phyloP scores from a whole-genome alignment of 1,140 invertebrate species.

The Calosoma granatense region DNA sequence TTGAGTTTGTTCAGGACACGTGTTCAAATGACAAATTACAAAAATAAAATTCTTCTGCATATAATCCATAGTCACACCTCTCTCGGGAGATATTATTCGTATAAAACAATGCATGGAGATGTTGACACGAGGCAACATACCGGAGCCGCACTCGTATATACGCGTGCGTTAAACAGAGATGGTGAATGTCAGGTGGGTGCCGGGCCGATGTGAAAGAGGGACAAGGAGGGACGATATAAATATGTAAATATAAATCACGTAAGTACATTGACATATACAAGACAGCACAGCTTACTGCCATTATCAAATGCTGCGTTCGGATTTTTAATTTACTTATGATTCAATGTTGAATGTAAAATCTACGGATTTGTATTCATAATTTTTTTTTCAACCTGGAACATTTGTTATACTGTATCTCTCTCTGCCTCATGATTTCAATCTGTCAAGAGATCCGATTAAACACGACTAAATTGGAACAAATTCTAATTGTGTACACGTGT shows the following conservation, averaged over 20 bases:
- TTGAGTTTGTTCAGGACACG: not conserved
- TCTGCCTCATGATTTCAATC: no score
- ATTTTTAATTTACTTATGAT: not conserved
- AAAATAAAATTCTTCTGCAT: slow-evolving; percentile 7
- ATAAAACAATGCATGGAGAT: slow-evolving; percentile 9
- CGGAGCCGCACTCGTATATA: not conserved
- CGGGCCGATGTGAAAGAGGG: not conserved
- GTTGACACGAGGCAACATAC: no score
- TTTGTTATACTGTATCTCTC: no score
- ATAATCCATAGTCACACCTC: slow-evolving; percentile 3
- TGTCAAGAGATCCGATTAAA: no score
- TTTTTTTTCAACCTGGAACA: no score
- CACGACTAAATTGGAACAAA: no score
- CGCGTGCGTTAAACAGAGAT: not conserved
- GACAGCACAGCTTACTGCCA: not conserved
- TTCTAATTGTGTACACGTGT: no score
- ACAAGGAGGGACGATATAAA: not conserved
- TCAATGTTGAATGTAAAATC: not conserved
- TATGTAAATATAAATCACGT: slow-evolving; percentile 5
- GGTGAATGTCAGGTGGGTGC: not conserved
- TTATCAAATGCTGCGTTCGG: not conserved
- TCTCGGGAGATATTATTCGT: slow-evolving; percentile 2
- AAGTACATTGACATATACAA: slow-evolving; percentile 7
- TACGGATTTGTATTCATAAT: no score
- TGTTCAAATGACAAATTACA: slow-evolving; percentile 5